phyloP scores from a whole-genome alignment of 1,140 invertebrate species.

The Macrocentrus cingulum region DNA sequence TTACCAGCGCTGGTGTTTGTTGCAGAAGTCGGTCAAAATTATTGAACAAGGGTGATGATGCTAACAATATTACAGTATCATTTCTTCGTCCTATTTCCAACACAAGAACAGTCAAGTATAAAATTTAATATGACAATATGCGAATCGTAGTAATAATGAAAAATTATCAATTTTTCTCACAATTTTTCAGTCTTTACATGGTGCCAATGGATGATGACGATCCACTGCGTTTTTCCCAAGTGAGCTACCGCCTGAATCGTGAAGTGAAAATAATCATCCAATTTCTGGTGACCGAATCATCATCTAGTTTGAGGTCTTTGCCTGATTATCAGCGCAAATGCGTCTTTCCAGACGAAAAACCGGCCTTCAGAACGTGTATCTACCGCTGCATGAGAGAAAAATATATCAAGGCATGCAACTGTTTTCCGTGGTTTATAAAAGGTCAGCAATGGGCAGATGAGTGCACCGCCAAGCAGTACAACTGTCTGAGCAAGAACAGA shows the following conservation, averaged over 20 bases:
- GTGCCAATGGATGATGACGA: not conserved
- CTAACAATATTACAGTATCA: not conserved
- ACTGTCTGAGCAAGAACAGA: constrained; percentile 12
- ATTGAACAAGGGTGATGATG: not conserved
- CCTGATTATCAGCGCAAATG: constrained; percentile 19
- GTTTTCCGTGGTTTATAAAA: constrained; percentile 42
- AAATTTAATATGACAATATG: not conserved
- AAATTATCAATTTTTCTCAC: not conserved
- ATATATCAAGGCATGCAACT: constrained; percentile 35
- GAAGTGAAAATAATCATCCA: constrained; percentile 5
- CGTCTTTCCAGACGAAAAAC: constrained; percentile 18
- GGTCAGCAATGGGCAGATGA: not conserved
- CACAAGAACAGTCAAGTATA: constrained; percentile 4
- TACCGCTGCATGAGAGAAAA: constrained; percentile 39
- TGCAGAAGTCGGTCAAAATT: not conserved
- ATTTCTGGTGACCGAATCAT: constrained; percentile 14
- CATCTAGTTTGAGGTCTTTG: constrained; percentile 12
- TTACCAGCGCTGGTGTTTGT: constrained; percentile 13
- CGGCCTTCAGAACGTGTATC: constrained; percentile 39
- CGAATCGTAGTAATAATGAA: not conserved
- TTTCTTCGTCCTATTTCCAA: not conserved
- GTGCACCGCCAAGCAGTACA: constrained; percentile 22
- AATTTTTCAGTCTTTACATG: constrained; percentile 17
- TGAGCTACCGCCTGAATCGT: constrained; percentile 7
- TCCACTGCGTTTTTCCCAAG: constrained; percentile 3